Evolutionary conservation across 2,888 invertebrate genomes (phyloP).

Genomic region (Scotopteryx bipunctaria): DNA sequence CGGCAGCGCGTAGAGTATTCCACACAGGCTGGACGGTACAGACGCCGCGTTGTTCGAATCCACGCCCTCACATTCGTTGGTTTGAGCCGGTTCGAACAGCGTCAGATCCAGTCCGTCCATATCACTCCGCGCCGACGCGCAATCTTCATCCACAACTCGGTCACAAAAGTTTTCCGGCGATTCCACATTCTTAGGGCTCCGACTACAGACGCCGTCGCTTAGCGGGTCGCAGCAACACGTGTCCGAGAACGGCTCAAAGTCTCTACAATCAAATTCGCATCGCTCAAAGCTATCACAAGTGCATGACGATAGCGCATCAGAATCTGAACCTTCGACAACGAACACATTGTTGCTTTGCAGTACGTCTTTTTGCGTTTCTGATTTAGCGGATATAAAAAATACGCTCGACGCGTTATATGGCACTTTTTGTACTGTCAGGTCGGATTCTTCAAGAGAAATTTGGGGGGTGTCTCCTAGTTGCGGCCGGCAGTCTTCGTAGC

Average conservation of each 20-base stretch:
- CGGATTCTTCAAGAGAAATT: constrained; percentile 48
- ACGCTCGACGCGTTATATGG: constrained; percentile 70
- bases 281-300: constrained; percentile 81
- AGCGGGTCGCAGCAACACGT: constrained; percentile 83
- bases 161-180: constrained; percentile 76
- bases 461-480: constrained; percentile 54
- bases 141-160: constrained; percentile 67
- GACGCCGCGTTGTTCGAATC: constrained; percentile 48
- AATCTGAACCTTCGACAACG: constrained; percentile 69
- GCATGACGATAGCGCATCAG: constrained; percentile 82
- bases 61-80: constrained; percentile 50
- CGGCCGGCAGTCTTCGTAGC: constrained; percentile 74
- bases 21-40: constrained; percentile 63
- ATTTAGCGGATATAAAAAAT: constrained; percentile 69
- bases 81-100: constrained; percentile 85
- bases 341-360: constrained; percentile 61
- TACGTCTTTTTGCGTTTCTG: constrained; percentile 59
- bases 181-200: constrained; percentile 78
- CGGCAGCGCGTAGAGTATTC: constrained; percentile 68
- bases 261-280: constrained; percentile 82
- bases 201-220: constrained; percentile 76
- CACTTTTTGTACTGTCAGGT: constrained; percentile 70
- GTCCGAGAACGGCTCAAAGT: constrained; percentile 84
- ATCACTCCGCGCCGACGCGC: constrained; percentile 79
- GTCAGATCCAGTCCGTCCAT: constrained; percentile 87